Evolutionary conservation across 2,888 invertebrate genomes (phyloP), one percentile per base, ranked within the genome.

Genomic region (Metallyticus violacea): DNA sequence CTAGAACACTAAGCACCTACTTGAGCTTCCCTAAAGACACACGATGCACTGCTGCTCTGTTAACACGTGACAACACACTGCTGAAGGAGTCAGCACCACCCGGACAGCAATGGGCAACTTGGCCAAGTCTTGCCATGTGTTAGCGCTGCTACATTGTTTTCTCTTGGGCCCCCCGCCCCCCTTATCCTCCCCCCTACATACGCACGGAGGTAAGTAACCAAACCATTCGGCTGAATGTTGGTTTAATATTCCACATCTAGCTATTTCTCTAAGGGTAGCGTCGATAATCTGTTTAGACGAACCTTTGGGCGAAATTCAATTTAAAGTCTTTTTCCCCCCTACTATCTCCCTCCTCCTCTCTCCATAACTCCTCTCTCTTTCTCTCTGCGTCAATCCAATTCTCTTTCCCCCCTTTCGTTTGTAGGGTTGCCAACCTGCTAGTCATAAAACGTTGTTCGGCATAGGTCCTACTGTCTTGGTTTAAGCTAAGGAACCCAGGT

Each of bases 301-400:
- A 79, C 81, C 87, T 85, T 40, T 76, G 90, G 90, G 89, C 88
- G 89, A 88, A 89, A 89, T 89, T 89, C 88, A 88, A 88, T 87
- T 88, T 86, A 28, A 94, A 93, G 7, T 15, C 28, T 85, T 79
- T 85, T 85, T 85, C 79, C 77, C 77, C 29, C 26, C 83, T 3
- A 2, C 25, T 77, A 7, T 28, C 28, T 77, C 7, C 91, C 91
- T 22, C 92, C 91, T 78, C 93, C 93, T 81, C 93, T 93, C 90
- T 90, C 76, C 77, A 80, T 62, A 27, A 22, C 77, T n/a, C n/a
- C 26, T 78, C 78, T n/a, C 84, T 29, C 76, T 80, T 79, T 26
- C 79, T 79, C 85, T 27, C 27, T 83, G 76, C 81, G 77, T 77
- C 86, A 62, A 40, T 76, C 29, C 84, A 81, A 78, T 29, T 26